Evolutionary conservation across 2,888 invertebrate species (phyloP), one percentile per base, ranked within the genome.

Genomic region (Eurois occulta): DNA sequence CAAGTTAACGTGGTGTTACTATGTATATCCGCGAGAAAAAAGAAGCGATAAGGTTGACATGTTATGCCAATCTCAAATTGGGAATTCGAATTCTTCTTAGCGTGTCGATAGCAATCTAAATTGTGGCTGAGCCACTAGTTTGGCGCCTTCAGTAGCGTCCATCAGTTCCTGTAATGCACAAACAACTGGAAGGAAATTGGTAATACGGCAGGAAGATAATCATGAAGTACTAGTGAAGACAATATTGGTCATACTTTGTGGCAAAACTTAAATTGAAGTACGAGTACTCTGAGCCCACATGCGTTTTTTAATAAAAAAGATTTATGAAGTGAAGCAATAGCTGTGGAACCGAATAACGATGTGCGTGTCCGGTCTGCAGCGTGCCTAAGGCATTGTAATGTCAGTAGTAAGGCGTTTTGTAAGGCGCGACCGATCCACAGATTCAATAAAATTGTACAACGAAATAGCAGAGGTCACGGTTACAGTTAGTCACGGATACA

Each of bases 401-500:
- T 52, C 35, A 65, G 58, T 52, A 41, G 24, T 70, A 75, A 64
- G 64, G 13, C 32, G 24, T 80, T 84, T 43, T 21, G 21, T 18
- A 66, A 71, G 72, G 73, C 21, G 83, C 65, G 46, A 72, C 71
- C 64, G 60, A 77, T 83, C 66, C 38, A 68, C 58, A 46, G 28
- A 86, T 65, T 86, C 64, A 83, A 74, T 83, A 60, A 83, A 83
- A 77, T 41, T 70, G 13, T 38, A 55, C 5, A 72, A 35, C 55
- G 10, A 77, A 78, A 84, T 80, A 72, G 5, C 74, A 72, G 28
- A 75, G 84, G 72, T 84, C 85, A 84, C 24, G 60, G 52, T 64
- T 64, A 73, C 58, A 84, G 64, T 83, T 65, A 86, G 73, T 72
- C 74, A 55, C 70, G 41, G 41, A 65, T 41, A 62, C 71, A 66